A percentile compares a stretch with the other conserved stretches of the same genome.
phyloP scores from a whole-genome alignment of 2,113 vertebrate species.

The Anhinga anhinga region DNA sequence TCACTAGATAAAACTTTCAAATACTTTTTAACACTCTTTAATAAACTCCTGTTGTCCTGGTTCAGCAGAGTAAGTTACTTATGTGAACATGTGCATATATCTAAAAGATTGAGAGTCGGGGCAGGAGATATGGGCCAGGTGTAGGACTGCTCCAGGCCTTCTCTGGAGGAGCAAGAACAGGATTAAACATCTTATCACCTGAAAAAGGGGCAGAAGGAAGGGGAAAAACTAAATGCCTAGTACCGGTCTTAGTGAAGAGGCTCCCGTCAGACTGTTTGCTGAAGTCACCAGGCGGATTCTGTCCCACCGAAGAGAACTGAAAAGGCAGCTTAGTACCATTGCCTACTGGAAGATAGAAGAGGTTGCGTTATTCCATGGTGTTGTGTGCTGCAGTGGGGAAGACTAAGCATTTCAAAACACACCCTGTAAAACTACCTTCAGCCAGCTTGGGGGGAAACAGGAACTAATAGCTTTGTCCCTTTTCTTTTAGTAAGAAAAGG shows the following conservation, averaged over 20 bases:
- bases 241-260: conserved; percentile 78
- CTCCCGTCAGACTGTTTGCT: conserved; percentile 75
- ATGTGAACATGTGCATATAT: neutral
- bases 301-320: conserved; percentile 78
- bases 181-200: neutral
- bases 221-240: neutral
- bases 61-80: neutral
- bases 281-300: conserved; percentile 76
- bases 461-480: neutral
- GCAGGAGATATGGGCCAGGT: neutral
- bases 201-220: neutral
- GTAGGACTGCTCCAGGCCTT: neutral
- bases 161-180: neutral
- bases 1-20: neutral
- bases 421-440: neutral
- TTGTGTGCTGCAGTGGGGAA: neutral
- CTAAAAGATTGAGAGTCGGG: neutral
- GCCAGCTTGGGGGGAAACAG: neutral
- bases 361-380: neutral
- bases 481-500: neutral
- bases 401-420: neutral
- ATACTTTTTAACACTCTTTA: neutral
- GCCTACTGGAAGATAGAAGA: conserved; percentile 77
- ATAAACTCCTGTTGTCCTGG: neutral
- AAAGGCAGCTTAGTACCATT: conserved; percentile 73